These are phyloP conservation scores for Erpobdella octoculata DNA, from an alignment of 2,888 invertebrate species.

Conservation along the genomic window DNA sequence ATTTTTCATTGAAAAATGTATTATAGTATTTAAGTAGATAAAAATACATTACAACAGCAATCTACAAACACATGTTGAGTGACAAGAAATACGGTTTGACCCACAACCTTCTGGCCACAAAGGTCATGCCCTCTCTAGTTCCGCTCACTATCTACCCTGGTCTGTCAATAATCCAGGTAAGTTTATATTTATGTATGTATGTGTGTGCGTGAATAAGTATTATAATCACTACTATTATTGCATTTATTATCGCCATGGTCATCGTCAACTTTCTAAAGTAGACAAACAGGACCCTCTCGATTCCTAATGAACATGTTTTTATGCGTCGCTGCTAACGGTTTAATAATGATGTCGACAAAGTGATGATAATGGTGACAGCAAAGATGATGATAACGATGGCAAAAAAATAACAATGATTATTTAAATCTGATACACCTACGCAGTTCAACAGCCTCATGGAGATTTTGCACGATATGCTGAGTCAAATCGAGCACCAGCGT, in stretches of 20 bases:
- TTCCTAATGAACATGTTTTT: neutral
- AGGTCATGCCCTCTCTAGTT: constrained; percentile 81
- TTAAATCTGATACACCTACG: neutral
- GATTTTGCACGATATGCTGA: constrained; percentile 81
- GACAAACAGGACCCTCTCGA: no score
- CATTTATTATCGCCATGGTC: no score
- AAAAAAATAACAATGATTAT: neutral
- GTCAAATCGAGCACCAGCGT: constrained; percentile 63
- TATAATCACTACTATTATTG: no score
- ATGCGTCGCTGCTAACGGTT: neutral
- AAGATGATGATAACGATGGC: constrained; percentile 19
- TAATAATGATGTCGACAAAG: no score
- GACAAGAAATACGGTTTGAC: constrained; percentile 84
- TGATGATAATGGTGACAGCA: constrained; percentile 13
- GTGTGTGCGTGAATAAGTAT: no score
- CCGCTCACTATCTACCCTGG: constrained; percentile 85
- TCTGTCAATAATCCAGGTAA: constrained; percentile 71
- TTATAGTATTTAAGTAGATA: no score
- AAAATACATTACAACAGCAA: constrained; percentile 61
- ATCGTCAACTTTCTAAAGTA: no score
- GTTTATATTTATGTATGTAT: no score
- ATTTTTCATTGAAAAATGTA: neutral
- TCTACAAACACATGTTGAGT: constrained; percentile 79
- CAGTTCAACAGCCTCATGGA: constrained; percentile 62
- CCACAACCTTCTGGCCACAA: constrained; percentile 81